Evolutionary conservation across 2,113 vertebrate species (phyloP).

Genomic region (Neotoma lepida): DNA sequence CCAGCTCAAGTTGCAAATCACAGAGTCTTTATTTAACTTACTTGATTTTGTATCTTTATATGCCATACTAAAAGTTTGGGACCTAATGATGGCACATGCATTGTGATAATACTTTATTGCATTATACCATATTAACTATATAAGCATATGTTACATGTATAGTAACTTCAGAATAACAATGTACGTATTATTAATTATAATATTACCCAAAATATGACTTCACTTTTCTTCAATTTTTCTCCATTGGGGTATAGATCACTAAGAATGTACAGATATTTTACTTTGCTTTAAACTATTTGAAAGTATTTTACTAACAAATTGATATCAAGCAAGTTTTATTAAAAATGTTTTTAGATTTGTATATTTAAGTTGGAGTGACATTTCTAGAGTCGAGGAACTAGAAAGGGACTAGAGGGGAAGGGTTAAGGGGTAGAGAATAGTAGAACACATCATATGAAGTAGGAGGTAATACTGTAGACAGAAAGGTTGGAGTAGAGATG

Average conservation of each 20-base stretch:
- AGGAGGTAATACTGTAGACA: neutral
- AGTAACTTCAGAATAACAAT: conserved; percentile 57
- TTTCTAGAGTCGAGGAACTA: neutral
- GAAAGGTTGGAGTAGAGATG: neutral
- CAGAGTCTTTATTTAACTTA: conserved; percentile 6
- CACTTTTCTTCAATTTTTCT: neutral
- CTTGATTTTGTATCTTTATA: conserved; percentile 28
- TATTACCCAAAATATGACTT: conserved; percentile 19
- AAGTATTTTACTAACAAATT: conserved; percentile 35
- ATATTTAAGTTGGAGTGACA: neutral
- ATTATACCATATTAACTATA: neutral
- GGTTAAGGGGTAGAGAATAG: too few species aligned
- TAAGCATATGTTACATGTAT: neutral
- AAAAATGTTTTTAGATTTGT: neutral
- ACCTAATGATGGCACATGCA: neutral
- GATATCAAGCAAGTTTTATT: neutral
- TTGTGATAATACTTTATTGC: conserved; percentile 2
- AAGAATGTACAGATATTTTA: neutral
- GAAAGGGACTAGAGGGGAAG: neutral
- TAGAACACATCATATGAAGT: neutral
- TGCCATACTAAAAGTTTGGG: neutral
- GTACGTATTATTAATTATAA: conserved; percentile 4
- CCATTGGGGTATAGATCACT: neutral
- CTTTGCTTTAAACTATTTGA: conserved; percentile 31
- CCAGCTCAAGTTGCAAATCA: conserved; percentile 46